Percentiles rank a stretch among this genome's conserved stretches.
These are phyloP conservation scores for Pollicipes pollicipes DNA, from an alignment of 1,140 invertebrate genomes.

Conservation along the genomic window DNA sequence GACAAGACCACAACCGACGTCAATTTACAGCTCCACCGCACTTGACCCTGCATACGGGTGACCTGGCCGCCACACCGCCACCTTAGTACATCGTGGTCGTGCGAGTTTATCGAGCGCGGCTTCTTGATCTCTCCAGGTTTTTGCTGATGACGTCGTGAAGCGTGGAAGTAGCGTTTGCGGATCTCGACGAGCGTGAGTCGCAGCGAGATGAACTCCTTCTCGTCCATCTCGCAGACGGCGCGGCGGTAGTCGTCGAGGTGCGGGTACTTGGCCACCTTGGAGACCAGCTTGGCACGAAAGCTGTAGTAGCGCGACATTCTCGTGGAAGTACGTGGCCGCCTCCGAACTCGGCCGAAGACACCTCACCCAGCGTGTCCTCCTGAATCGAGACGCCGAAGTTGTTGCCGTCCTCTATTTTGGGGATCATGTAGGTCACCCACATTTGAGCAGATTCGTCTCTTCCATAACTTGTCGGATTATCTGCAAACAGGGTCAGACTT, in stretches of 20 bases:
- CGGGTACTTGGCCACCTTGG: conserved; percentile 78
- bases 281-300: conserved; percentile 43
- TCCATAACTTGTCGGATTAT: conserved; percentile 78
- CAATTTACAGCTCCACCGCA: not conserved
- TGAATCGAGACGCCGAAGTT: conserved; percentile 97
- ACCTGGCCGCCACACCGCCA: not conserved
- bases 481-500: not conserved
- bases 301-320: conserved; percentile 76
- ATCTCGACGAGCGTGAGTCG: conserved; percentile 88
- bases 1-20: not conserved
- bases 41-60: too few species aligned
- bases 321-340: conserved; percentile 89
- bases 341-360: conserved; percentile 91
- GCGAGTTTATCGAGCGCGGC: conserved; percentile 60
- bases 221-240: conserved; percentile 87
- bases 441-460: conserved; percentile 87
- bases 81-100: conserved; percentile 55
- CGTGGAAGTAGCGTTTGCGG: conserved; percentile 88
- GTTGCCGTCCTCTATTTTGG: conserved; percentile 97
- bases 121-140: conserved; percentile 91
- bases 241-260: conserved; percentile 90
- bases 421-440: conserved; percentile 98
- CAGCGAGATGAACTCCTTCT: conserved; percentile 87
- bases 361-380: conserved; percentile 90
- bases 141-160: conserved; percentile 91